Evolutionary conservation across 2,113 vertebrate species (phyloP), one percentile per base, ranked within the genome.

Genomic region (Antennarius striatus): DNA sequence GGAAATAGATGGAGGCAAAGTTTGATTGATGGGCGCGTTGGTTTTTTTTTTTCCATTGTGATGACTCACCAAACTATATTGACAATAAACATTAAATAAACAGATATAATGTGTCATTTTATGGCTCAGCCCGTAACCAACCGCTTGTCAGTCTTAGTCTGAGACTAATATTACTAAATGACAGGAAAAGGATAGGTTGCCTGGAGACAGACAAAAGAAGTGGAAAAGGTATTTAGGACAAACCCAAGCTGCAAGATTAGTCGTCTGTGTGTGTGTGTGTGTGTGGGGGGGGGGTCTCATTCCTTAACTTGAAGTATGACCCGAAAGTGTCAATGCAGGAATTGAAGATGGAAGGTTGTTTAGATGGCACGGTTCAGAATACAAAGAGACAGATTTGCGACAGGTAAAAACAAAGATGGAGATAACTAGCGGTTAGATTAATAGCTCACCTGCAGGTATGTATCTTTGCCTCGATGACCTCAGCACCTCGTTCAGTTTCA

Each of bases 371-470:
- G 36, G 16, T 28, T 28, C n/a, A 66, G 51, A 62, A 74, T n/a
- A 10, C 42, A 68, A 42, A 56, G 49, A 47, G 17, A 53, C 12
- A 53, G 15, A 56, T 67, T 67, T 71, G 39, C 14, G 42, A 16
- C 36, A 79, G 45, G 30, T 60, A 58, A 71, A 51, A 51, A 73
- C 62, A 65, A 66, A 83, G 22, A 42, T 5, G 53, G 11, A 39
- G 4, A 43, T 22, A 49, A 40, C 53, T 62, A n/a, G n/a, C 56
- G 45, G n/a, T 12, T 54, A 3, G 3, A 42, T 6, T 32, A 54
- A 67, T 60, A 17, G 79, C 91, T 93, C 86, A 98, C 98, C 96
- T 92, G 93, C 92, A 0, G 98, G 98, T 77, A 96, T 82, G 53
- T 87, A 45, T 66, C 78, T 88, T 63, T 82, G 83, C 73, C 39